These are phyloP conservation scores for Bergia sp. DNA, from an alignment of 92 coral and sea anemone species.

Conservation along the genomic window DNA sequence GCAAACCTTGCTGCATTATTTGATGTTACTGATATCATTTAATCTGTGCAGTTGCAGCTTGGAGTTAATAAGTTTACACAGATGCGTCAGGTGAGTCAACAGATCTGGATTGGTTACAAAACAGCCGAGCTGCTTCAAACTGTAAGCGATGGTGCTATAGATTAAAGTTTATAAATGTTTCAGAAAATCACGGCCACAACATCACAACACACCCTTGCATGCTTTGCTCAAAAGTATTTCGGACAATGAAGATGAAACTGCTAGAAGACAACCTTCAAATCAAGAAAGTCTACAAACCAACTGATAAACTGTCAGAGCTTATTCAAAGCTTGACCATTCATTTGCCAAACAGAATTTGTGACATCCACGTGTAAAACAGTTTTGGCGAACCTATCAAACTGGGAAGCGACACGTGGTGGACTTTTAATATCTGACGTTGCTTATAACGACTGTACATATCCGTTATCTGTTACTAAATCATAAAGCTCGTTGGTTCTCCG, in stretches of 20 bases:
- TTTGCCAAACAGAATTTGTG: background rate
- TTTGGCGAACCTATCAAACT: background rate
- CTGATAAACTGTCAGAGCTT: no score
- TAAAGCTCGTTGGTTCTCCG: no score
- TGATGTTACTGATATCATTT: background rate
- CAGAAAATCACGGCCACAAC: background rate
- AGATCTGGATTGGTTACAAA: background rate
- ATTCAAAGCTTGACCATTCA: no score
- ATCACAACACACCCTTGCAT: background rate
- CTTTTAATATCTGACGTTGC: background rate
- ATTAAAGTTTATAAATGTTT: background rate
- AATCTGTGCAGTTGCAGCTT: background rate
- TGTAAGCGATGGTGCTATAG: background rate
- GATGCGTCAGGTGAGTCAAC: background rate
- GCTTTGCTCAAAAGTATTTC: no score
- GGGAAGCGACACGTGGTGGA: background rate
- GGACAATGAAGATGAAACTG: no score
- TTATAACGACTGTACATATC: background rate
- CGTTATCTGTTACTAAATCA: no score
- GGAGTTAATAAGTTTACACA: background rate
- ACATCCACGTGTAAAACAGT: constrained; percentile 4
- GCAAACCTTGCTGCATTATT: background rate
- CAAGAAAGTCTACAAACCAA: no score
- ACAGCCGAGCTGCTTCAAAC: background rate
- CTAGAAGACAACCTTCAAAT: no score